Evolutionary conservation across 2,797 vertebrate genomes (phyloP).

Genomic region (Rhabdomys pumilio): DNA sequence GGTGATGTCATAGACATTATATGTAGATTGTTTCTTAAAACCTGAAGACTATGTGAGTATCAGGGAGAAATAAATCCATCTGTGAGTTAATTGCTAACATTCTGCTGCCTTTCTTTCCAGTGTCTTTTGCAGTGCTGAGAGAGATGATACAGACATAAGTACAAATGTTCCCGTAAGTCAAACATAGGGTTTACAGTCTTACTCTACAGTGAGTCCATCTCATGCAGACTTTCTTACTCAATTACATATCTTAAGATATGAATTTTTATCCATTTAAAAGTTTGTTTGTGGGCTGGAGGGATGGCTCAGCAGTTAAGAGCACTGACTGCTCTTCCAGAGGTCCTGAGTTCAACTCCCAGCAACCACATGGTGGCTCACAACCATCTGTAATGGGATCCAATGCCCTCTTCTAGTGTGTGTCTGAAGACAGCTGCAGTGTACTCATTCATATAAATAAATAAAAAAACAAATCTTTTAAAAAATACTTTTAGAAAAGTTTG

Average conservation of each 20-base stretch:
- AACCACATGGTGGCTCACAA: too few relatives aligned
- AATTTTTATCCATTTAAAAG: not conserved
- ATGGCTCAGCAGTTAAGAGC: too few relatives aligned
- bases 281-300: not conserved
- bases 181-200: not conserved
- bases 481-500: not conserved
- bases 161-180: not conserved
- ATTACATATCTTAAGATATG: not conserved
- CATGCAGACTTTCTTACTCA: not conserved
- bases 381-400: too few relatives aligned
- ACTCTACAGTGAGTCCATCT: not conserved
- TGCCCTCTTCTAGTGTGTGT: too few relatives aligned
- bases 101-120: not conserved
- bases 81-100: not conserved
- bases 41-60: not conserved
- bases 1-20: not conserved
- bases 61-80: not conserved
- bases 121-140: not conserved
- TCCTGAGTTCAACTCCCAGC: too few relatives aligned
- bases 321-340: too few relatives aligned
- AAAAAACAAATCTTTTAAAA: too few relatives aligned
- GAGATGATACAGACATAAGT: not conserved
- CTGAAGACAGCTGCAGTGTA: too few relatives aligned
- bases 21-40: not conserved
- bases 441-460: too few relatives aligned